Evolutionary conservation across 2,888 invertebrate genomes (phyloP).

Genomic region (Aleiodes testaceus): DNA sequence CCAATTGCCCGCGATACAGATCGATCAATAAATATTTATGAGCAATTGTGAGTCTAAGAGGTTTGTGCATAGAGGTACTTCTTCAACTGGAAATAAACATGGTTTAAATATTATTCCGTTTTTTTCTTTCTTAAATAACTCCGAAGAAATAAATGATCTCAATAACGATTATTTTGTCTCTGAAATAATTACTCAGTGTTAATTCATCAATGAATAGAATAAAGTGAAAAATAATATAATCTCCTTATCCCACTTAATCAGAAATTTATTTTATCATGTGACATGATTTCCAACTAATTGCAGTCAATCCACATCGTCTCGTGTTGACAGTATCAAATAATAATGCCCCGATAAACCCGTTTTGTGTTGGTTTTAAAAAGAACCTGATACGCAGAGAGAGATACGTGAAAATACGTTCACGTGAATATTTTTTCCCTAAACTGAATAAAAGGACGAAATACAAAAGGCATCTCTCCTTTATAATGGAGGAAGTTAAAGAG

Average conservation of each 20-base stretch:
- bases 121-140: too few relatives aligned
- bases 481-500: conserved; percentile 24
- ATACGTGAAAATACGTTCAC: neutral
- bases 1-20: conserved; percentile 60
- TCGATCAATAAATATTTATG: conserved; percentile 67
- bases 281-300: conserved; percentile 33
- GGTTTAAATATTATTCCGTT: neutral
- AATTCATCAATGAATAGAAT: neutral
- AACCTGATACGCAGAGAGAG: neutral
- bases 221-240: conserved; percentile 9
- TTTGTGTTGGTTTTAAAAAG: neutral
- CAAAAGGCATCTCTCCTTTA: conserved; percentile 10
- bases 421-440: conserved; percentile 1
- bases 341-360: conserved; percentile 24
- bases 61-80: conserved; percentile 14
- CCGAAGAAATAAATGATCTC: neutral
- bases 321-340: conserved; percentile 20
- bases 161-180: too few relatives aligned
- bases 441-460: neutral
- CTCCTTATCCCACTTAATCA: conserved; percentile 27
- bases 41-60: conserved; percentile 51
- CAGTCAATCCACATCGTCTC: conserved; percentile 24
- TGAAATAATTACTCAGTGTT: too few relatives aligned
- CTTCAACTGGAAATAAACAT: conserved; percentile 15
- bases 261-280: conserved; percentile 25